Conservation (phyloP, 1,140 invertebrate genomes). For the Lepidotrigona ventralis region DNA sequence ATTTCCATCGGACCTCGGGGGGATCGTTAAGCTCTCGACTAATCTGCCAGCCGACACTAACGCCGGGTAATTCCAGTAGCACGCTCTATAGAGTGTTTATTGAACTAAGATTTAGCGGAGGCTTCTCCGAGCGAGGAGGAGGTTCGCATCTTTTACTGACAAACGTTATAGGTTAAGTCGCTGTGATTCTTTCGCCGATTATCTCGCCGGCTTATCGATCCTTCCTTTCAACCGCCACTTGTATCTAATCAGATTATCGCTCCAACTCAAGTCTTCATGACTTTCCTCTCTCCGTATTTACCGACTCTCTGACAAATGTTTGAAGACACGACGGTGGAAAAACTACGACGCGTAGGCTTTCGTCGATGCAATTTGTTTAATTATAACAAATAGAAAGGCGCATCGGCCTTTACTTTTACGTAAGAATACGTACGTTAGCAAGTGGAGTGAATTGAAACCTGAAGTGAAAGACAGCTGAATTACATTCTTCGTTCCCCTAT, state of each 20-base stretch:
- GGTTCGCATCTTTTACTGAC: constrained; percentile 9
- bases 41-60: constrained; percentile 27
- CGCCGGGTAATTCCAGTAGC: constrained; percentile 31
- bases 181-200: constrained; percentile 12
- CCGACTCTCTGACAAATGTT: neutral
- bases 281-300: neutral
- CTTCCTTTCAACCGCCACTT: neutral
- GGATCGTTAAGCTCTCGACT: constrained; percentile 32
- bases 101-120: constrained; percentile 31
- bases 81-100: constrained; percentile 42
- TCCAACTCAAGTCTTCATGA: neutral
- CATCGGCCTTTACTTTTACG: too few relatives aligned
- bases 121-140: neutral
- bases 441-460: neutral
- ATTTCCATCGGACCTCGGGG: neutral
- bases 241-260: constrained; percentile 9
- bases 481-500: neutral
- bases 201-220: constrained; percentile 5
- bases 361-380: too few relatives aligned
- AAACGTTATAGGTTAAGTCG: constrained; percentile 4
- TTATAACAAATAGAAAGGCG: too few relatives aligned
- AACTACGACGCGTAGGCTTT: neutral
- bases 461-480: neutral
- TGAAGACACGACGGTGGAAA: neutral
- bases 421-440: too few relatives aligned